Evolutionary conservation across 1,140 invertebrate species (phyloP).

Genomic region (Lithobius niger): DNA sequence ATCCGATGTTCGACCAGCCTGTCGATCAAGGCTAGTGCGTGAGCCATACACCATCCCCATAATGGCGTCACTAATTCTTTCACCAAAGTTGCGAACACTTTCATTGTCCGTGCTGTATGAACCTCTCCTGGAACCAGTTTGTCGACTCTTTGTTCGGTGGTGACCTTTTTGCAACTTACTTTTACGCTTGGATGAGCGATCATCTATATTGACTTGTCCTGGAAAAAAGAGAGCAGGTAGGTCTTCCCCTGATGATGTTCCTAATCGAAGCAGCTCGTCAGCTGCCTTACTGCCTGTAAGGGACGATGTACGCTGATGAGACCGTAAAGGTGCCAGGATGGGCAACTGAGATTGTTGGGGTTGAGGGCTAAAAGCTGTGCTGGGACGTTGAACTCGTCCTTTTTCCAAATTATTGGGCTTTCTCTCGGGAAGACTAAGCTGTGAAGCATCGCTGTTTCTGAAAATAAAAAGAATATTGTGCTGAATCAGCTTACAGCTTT

Average conservation of each 20-base stretch:
- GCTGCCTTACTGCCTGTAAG: neutral
- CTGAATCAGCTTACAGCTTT: too few relatives aligned
- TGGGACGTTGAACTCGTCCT: neutral
- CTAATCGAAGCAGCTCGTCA: neutral
- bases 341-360: neutral
- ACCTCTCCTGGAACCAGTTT: neutral
- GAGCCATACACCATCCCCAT: neutral
- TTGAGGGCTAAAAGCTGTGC: neutral
- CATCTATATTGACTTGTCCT: neutral
- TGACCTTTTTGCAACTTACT: too few relatives aligned
- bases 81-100: neutral
- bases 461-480: neutral
- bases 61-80: conserved; percentile 1
- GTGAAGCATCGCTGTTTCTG: conserved; percentile 56
- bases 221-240: neutral
- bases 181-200: too few relatives aligned
- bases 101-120: neutral
- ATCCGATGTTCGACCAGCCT: too few relatives aligned
- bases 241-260: neutral
- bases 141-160: neutral
- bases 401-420: neutral
- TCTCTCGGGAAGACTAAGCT: conserved; percentile 42
- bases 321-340: neutral
- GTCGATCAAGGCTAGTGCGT: neutral
- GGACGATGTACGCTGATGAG: neutral